Conservation (phyloP, 2,113 vertebrate species). For the Neogale vison region DNA sequence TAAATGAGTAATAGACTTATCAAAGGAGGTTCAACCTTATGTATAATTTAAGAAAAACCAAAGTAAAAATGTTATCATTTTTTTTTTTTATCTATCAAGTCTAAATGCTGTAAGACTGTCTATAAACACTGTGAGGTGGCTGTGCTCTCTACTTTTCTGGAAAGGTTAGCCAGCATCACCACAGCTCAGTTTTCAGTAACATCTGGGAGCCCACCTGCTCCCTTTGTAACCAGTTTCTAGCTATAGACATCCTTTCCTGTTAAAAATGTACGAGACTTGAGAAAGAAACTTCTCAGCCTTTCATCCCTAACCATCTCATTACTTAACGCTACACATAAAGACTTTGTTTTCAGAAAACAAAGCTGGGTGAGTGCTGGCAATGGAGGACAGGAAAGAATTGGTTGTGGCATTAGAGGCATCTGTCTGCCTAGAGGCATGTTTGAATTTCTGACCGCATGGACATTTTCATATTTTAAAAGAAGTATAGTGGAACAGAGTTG, state of each 20-base stretch:
- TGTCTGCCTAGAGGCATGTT: neutral
- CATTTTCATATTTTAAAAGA: neutral
- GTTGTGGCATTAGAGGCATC: neutral
- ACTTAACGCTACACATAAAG: neutral
- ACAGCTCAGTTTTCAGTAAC: neutral
- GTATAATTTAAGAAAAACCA: neutral
- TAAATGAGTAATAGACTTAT: neutral
- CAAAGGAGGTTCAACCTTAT: neutral
- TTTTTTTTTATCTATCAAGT: neutral
- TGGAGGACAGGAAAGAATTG: neutral
- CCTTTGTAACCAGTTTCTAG: neutral
- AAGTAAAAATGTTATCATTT: neutral
- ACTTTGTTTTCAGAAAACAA: neutral
- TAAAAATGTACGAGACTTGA: neutral
- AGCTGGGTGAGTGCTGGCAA: neutral
- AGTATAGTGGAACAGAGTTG: neutral
- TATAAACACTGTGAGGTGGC: neutral
- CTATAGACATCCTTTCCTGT: neutral
- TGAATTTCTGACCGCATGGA: neutral
- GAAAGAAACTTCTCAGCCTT: neutral
- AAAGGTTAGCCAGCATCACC: neutral
- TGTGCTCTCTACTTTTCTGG: neutral
- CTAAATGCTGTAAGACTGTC: accelerated
- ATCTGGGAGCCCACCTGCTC: neutral
- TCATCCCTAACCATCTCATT: neutral